Evolutionary conservation across 2,888 invertebrate species (phyloP), one percentile per base, ranked within the genome.

Genomic region (Drosophila rellima): DNA sequence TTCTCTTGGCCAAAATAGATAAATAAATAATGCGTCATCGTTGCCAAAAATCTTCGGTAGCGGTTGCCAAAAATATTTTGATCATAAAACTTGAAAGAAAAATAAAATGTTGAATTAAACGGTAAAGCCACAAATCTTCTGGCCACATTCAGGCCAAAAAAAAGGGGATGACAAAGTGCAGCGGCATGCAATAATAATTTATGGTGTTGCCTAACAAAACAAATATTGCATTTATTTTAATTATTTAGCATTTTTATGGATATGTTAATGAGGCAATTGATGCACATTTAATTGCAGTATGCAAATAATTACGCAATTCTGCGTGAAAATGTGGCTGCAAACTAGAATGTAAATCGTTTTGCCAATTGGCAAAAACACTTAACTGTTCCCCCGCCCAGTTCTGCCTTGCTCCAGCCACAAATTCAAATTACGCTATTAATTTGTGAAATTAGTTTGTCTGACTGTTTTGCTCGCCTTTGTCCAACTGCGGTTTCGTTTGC

Each of bases 371-470:
- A 48, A 63, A 64, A 69, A 63, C 78, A 80, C 78, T 82, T 72
- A 70, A 70, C 70, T 56, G 26, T 52, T 59, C 6, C 17, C 8
- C 3, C 2, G 15, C 6, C 15, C 23, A 47, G 0, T 39, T 39
- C 2, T 10, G 15, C n/a, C 33, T 20, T 13, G 23, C 6, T n/a
- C 54, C 18, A 44, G 48, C 74, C 56, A 64, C 76, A 69, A 74
- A 75, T 85, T 78, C 45, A 69, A 83, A 83, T 86, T 71, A 77
- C 81, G 83, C 86, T 70, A 79, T 79, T 81, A 81, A 86, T 86
- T 81, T 81, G 72, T 78, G 52, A 82, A 85, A 74, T 78, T 77
- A 64, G 78, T 77, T 78, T 86, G 69, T 77, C 64, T 62, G 66
- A 57, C 33, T 44, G 55, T 52, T 37, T 50, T 10, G 62, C 33